phyloP scores from a whole-genome alignment of 2,888 invertebrate species.

The Mythimna lalbum region DNA sequence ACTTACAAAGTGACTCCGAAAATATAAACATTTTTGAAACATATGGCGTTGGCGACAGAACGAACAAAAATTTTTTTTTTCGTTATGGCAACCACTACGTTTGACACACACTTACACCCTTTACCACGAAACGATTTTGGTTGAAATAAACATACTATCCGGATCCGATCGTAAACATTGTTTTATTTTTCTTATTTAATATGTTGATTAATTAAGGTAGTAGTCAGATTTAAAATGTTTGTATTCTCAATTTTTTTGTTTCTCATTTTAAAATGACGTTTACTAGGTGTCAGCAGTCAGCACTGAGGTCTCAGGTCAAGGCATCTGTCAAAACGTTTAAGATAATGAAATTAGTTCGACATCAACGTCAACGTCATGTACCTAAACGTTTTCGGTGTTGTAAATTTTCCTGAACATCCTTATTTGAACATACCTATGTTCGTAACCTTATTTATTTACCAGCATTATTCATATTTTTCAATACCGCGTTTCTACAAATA shows the following conservation, averaged over 20 bases:
- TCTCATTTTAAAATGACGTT: neutral
- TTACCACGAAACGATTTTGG: constrained; percentile 59
- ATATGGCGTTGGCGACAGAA: constrained; percentile 60
- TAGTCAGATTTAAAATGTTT: too few relatives aligned
- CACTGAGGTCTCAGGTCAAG: too few relatives aligned
- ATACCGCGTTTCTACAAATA: constrained; percentile 8
- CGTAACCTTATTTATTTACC: neutral
- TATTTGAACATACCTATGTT: neutral
- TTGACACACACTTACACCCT: constrained; percentile 57
- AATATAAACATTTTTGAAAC: constrained; percentile 67
- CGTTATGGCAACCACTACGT: constrained; percentile 56
- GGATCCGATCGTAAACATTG: constrained; percentile 20
- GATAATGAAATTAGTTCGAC: too few relatives aligned
- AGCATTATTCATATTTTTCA: neutral
- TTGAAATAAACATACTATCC: constrained; percentile 49
- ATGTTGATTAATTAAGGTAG: constrained; percentile 1
- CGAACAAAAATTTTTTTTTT: constrained; percentile 59
- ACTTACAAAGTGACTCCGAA: constrained; percentile 66
- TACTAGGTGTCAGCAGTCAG: too few relatives aligned
- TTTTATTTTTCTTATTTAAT: neutral
- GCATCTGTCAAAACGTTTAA: too few relatives aligned
- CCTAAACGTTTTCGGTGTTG: too few relatives aligned
- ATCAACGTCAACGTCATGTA: too few relatives aligned
- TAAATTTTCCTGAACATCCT: too few relatives aligned
- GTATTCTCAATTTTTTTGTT: neutral